Base-by-base conservation (phyloP, 2,113 vertebrate genomes). In the Patagioenas fasciata region DNA sequence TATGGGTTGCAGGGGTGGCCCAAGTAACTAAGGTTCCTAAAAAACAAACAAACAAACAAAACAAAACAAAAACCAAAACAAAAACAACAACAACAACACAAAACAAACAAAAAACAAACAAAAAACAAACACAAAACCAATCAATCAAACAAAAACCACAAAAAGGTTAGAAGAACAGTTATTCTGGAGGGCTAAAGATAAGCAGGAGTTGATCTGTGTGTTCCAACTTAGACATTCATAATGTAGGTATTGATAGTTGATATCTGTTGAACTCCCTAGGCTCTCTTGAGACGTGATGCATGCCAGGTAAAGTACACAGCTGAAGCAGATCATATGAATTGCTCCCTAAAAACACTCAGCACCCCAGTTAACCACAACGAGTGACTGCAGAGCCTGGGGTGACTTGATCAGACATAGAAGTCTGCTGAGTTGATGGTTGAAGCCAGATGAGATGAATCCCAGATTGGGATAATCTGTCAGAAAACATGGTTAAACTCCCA, bases 251-350 rank as follows among this genome's bases (percentile, higher is more conserved):
- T 47, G 44, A 47, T 47, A 47, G 44, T 10, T 89, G 70, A 67
- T 88, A 71, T 54, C 88, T 85, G 34, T 53, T 91, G 51, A 89
- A 80, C 18, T 90, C 79, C 36, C n/a, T 31, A 77, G 94, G 88
- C 71, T 77, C 58, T 85, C 83, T 42, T 3, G 11, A 80, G 82
- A 79, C 92, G 79, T 80, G 71, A 62, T 58, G 38, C 40, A 8
- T 42, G 47, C 74, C 88, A 93, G 19, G n/a, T 90, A 77, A 94
- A 85, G 57, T 64, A 94, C 65, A 96, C 87, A 89, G 42, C 47
- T 78, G 51, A 92, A 92, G 54, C 0, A 65, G 66, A 89, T 53
- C 62, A 88, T 75, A 94, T 90, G 2, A 94, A 96, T 95, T 88
- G 42, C n/a, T 77, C 71, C 85, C 75, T 66, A 62, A 80, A 88